phyloP scores from a whole-genome alignment of 2,113 vertebrate species.

The Solea solea region DNA sequence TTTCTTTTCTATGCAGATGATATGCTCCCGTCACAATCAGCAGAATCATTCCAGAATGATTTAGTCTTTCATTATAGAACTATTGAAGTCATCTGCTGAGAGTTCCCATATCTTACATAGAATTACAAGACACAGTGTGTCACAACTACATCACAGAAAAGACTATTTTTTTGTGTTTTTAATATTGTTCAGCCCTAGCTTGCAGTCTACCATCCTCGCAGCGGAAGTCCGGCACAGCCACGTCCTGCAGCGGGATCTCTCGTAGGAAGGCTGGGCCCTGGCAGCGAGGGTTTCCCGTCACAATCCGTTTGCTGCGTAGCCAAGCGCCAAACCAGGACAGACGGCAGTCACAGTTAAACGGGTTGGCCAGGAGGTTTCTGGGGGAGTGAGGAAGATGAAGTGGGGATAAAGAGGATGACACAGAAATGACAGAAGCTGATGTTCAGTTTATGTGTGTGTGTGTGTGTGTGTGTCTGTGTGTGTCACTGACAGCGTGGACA shows the following conservation, averaged over 20 bases:
- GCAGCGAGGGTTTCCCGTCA: constrained; percentile 95
- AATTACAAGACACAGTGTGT: too few species aligned
- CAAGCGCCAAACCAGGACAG: constrained; percentile 95
- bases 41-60: too few species aligned
- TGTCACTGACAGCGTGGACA: constrained; percentile 84
- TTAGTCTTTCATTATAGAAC: too few species aligned
- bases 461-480: constrained; percentile 11
- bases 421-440: too few species aligned
- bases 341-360: constrained; percentile 95
- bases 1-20: too few species aligned
- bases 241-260: constrained; percentile 96
- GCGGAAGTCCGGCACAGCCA: constrained; percentile 93
- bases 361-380: constrained; percentile 95
- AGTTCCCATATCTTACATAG: too few species aligned
- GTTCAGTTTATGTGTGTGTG: background rate
- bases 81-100: too few species aligned
- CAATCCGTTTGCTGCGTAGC: constrained; percentile 93
- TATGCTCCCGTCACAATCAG: too few species aligned
- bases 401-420: too few species aligned
- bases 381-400: background rate
- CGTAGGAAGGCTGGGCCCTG: constrained; percentile 92
- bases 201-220: constrained; percentile 88
- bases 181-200: background rate
- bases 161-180: too few species aligned
- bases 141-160: background rate